phyloP scores from a whole-genome alignment of 2,888 invertebrate genomes.

The Apoda limacodes region DNA sequence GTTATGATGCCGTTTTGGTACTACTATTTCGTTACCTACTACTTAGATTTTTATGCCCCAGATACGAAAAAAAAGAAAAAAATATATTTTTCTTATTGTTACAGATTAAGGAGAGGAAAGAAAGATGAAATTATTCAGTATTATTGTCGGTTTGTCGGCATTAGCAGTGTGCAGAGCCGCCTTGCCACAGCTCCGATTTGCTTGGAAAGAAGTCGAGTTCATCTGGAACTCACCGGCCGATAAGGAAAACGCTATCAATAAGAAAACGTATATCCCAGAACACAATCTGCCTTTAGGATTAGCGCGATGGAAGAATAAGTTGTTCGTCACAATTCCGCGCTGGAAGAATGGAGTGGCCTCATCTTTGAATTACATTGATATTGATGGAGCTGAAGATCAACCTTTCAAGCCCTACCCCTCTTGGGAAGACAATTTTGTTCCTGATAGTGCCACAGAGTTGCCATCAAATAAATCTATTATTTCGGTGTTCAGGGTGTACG shows the following conservation, averaged over 20 bases:
- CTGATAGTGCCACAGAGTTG: constrained; percentile 52
- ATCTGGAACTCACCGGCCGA: constrained; percentile 73
- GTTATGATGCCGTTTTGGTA: too few species aligned
- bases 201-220: constrained; percentile 78
- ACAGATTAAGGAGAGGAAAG: constrained; percentile 36
- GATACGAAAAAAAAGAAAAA: constrained; percentile 1
- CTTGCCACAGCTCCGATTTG: constrained; percentile 72
- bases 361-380: constrained; percentile 74
- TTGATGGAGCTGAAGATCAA: constrained; percentile 76
- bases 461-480: constrained; percentile 73
- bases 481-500: constrained; percentile 79
- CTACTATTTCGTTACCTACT: too few species aligned
- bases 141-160: constrained; percentile 36
- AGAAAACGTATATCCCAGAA: constrained; percentile 70
- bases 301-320: constrained; percentile 77
- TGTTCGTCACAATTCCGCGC: constrained; percentile 77
- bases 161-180: constrained; percentile 43
- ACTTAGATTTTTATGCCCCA: too few species aligned
- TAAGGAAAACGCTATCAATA: constrained; percentile 70
- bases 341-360: constrained; percentile 80
- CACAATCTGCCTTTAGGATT: constrained; percentile 79
- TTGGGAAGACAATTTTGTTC: constrained; percentile 82
- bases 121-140: constrained; percentile 29
- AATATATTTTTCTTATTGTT: constrained; percentile 19
- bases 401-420: constrained; percentile 80